A percentile compares a stretch with the other conserved stretches of the same genome.
Evolutionary conservation across 2,888 invertebrate genomes (phyloP).

Genomic region (Oxystoma pomonae): DNA sequence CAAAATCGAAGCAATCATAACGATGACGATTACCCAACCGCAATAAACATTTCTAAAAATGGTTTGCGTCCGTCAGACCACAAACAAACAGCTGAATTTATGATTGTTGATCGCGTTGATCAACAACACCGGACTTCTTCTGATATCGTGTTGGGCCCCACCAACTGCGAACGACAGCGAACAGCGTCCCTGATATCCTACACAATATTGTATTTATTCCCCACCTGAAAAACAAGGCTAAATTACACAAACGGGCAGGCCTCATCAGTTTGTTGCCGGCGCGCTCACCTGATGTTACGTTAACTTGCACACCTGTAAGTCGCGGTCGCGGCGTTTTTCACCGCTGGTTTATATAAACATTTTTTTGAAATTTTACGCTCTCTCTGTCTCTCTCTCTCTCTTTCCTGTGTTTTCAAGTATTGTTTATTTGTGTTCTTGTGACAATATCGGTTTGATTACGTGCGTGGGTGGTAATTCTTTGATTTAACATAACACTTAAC

Average conservation of each 20-base stretch:
- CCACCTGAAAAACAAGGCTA: conserved; percentile 32
- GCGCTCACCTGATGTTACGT: conserved; percentile 42
- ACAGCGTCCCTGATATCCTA: neutral
- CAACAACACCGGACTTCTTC: too few relatives aligned
- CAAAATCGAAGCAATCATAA: neutral
- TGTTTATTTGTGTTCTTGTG: neutral
- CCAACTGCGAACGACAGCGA: too few relatives aligned
- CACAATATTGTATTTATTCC: neutral
- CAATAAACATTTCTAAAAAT: neutral
- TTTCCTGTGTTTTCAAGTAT: neutral
- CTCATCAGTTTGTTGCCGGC: conserved; percentile 38
- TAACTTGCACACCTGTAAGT: conserved; percentile 35
- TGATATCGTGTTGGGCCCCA: too few relatives aligned
- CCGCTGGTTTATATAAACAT: too few relatives aligned
- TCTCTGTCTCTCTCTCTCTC: neutral
- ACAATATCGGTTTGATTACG: neutral
- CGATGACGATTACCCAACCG: neutral
- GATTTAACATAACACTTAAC: neutral
- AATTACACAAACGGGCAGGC: conserved; percentile 19
- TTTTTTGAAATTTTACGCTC: too few relatives aligned
- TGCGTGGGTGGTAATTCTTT: neutral
- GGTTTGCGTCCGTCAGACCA: neutral
- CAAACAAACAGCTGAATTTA: neutral
- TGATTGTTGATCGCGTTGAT: neutral
- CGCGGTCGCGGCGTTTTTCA: neutral